These are phyloP conservation scores for Alfaro cultratus DNA, from an alignment of 2,797 vertebrate species.

Conservation along the genomic window DNA sequence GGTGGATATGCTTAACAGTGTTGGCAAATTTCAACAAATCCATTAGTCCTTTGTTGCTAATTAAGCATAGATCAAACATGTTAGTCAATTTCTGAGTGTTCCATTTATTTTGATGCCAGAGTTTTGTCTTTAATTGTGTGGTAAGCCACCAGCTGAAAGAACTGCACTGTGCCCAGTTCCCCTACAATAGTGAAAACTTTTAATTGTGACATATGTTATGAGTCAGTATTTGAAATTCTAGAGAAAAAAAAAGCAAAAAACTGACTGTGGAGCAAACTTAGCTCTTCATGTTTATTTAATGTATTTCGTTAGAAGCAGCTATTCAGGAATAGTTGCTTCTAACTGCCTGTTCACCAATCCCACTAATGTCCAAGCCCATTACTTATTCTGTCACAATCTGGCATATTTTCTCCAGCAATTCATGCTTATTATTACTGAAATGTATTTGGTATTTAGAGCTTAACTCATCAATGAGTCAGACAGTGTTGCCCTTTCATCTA, in stretches of 20 bases:
- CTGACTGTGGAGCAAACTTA: constrained; percentile 19
- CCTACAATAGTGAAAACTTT: background rate
- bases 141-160: constrained; percentile 15
- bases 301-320: constrained; percentile 8
- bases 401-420: constrained; percentile 3
- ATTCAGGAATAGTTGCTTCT: constrained; percentile 8
- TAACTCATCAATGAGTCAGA: constrained; percentile 11
- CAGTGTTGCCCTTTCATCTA: constrained; percentile 12
- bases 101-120: background rate
- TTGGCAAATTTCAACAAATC: constrained; percentile 13
- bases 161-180: constrained; percentile 9
- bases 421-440: constrained; percentile 19
- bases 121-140: background rate
- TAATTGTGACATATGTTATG: background rate
- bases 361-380: constrained; percentile 9
- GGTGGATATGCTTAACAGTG: background rate
- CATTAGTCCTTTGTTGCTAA: constrained; percentile 9
- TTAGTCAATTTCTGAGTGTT: constrained; percentile 7
- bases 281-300: constrained; percentile 22
- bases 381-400: constrained; percentile 7
- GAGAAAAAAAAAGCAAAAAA: constrained; percentile 24
- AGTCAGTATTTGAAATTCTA: constrained; percentile 7
- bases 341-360: background rate
- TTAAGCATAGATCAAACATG: constrained; percentile 1
- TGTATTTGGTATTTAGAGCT: constrained; percentile 14